These are phyloP conservation scores for Acestrorhynchus altus DNA, from an alignment of 2,797 vertebrate species.

Conservation along the genomic window DNA sequence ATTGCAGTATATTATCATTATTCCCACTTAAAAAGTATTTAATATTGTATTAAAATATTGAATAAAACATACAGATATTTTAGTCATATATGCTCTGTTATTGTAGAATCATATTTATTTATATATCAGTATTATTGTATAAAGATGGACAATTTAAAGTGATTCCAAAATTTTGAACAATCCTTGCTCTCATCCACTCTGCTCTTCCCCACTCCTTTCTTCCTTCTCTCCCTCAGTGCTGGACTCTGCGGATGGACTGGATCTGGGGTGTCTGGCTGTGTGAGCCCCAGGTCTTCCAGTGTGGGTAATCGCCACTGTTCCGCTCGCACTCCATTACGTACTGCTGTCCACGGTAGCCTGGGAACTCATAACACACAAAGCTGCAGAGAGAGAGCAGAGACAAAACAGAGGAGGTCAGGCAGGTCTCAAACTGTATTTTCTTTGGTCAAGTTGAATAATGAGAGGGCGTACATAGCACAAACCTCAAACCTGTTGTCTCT, in stretches of 20 bases:
- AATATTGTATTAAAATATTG: neutral
- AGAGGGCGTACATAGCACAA: too few species aligned
- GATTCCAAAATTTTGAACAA: neutral
- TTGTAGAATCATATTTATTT: neutral
- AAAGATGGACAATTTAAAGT: neutral
- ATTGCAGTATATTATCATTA: neutral
- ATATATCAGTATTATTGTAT: neutral
- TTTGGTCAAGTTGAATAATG: too few species aligned
- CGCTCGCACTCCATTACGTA: conserved; percentile 64
- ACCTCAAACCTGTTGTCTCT: neutral
- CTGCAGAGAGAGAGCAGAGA: conserved; percentile 23
- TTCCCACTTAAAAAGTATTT: too few species aligned
- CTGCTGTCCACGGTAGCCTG: conserved; percentile 67
- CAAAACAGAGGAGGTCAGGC: neutral
- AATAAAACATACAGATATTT: too few species aligned
- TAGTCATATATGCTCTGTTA: neutral
- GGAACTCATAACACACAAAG: conserved; percentile 68
- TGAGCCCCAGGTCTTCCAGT: conserved; percentile 64
- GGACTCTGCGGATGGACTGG: conserved; percentile 62
- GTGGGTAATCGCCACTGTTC: conserved; percentile 64
- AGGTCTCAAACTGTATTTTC: too few species aligned
- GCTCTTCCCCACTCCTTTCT: neutral
- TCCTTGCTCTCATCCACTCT: neutral
- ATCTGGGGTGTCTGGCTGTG: conserved; percentile 63
- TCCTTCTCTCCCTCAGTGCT: conserved; percentile 34